phyloP scores from a whole-genome alignment of 2,113 vertebrate genomes.

The Callospermophilus lateralis region DNA sequence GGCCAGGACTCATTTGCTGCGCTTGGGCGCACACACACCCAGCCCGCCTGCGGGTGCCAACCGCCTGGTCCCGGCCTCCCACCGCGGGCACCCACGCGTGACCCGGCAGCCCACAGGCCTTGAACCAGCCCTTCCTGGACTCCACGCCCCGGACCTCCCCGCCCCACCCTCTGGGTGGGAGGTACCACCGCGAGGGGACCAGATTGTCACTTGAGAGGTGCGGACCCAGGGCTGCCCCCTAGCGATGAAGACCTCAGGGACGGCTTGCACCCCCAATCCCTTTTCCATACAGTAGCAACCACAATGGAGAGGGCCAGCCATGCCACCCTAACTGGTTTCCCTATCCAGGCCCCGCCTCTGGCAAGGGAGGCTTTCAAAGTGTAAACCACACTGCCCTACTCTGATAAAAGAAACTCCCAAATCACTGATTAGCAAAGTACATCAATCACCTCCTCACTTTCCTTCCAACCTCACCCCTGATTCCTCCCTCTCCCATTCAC shows the following conservation, averaged over 20 bases:
- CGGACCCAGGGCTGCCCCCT: background rate
- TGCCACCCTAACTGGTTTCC: background rate
- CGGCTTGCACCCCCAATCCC: background rate
- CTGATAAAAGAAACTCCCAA: background rate
- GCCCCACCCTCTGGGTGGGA: background rate
- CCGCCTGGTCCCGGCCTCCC: background rate
- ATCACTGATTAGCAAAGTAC: background rate
- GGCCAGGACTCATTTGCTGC: background rate
- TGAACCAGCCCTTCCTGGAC: background rate
- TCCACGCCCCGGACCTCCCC: fast-evolving
- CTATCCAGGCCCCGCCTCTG: background rate
- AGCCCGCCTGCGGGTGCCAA: background rate
- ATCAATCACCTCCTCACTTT: background rate
- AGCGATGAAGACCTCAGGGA: background rate
- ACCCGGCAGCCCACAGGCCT: background rate
- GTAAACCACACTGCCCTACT: background rate
- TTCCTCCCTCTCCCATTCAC: background rate
- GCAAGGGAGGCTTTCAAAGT: background rate
- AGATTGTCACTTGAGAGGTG: background rate
- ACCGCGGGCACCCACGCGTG: background rate
- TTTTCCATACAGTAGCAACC: background rate
- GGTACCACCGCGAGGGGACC: too few species aligned
- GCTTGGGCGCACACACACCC: background rate
- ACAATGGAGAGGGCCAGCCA: background rate
- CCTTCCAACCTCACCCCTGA: background rate